Evolutionary conservation across 2,888 invertebrate species (phyloP).

Genomic region (Ophonus ardosiacus): DNA sequence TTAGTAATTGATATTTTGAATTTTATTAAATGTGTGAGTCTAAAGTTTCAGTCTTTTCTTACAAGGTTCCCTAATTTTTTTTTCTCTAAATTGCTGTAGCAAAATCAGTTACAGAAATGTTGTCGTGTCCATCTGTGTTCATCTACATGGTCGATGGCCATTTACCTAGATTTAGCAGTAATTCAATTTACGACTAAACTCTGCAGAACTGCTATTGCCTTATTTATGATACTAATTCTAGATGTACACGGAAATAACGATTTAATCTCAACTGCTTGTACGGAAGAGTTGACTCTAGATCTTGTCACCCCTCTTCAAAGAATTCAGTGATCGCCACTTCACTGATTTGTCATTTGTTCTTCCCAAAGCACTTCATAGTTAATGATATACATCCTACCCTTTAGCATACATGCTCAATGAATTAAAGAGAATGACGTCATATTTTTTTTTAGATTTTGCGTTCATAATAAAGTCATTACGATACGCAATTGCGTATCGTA

Average conservation of each 20-base stretch:
- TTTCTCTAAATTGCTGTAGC: too few species aligned
- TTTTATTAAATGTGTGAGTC: too few species aligned
- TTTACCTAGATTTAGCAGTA: slow-evolving; percentile 56
- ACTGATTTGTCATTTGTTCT: background rate
- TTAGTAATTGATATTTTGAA: too few species aligned
- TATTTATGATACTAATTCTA: slow-evolving; percentile 58
- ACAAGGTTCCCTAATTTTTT: too few species aligned
- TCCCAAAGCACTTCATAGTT: background rate
- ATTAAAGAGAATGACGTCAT: too few species aligned
- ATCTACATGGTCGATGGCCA: slow-evolving; percentile 39
- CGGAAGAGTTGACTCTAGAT: slow-evolving; percentile 5
- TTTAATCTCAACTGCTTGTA: slow-evolving; percentile 47
- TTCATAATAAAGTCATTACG: too few species aligned
- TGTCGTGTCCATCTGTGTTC: background rate
- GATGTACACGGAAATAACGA: slow-evolving; percentile 53
- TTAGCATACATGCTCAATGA: too few species aligned
- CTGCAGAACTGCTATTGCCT: slow-evolving; percentile 51
- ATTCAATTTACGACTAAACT: slow-evolving; percentile 55
- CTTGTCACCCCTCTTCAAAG: slow-evolving; percentile 50
- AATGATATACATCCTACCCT: slow-evolving; percentile 1
- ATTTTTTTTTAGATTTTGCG: too few species aligned
- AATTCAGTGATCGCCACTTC: background rate
- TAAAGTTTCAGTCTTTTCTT: too few species aligned
- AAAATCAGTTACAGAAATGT: background rate
- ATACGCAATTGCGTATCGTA: too few species aligned